Evolutionary conservation across 2,113 vertebrate genomes (phyloP), one percentile per base, ranked within the genome.

Genomic region (Pogona vitticeps): DNA sequence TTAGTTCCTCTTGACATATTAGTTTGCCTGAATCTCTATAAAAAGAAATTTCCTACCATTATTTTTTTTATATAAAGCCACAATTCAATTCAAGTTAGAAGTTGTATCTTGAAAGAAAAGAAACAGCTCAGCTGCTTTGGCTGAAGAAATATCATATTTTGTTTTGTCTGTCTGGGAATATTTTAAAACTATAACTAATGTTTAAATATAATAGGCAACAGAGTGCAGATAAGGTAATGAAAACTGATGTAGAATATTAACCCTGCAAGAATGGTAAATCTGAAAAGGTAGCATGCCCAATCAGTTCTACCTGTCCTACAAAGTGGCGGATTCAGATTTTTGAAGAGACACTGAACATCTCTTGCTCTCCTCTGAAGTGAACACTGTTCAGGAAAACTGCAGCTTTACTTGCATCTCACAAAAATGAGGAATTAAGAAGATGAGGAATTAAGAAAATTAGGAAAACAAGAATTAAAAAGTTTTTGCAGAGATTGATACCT

Each of bases 141-240:
- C 20, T 83, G 33, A 76, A 73, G 61, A 89, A 86, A 87, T 77
- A 86, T 1, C 0, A 0, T 73, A 84, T 91, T 93, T 91, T 92
- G 88, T 89, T 94, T 92, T 91, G 87, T 94, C 91, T 92, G 86
- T 91, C 86, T 90, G 75, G 71, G 78, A 90, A 80, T 40, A 36
- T 86, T 90, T 91, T 87, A 88, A 90, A 68, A 88, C 26, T 0
- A 0, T 83, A 89, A 88, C 79, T 86, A 36, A 86, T 88, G 28
- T 67, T 86, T 78, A 36, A 87, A 81, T 78, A 28, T 83, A 84
- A 90, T 1, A 12, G 38, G 15, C 40, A 90, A 26, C 70, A 63
- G 42, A 88, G 86, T 88, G 76, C 88, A 93, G 86, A 85, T 75
- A 86, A 80, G 36, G 23, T 76, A 89, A 70, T 3, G 28, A 10